These are phyloP conservation scores for Thunnus thynnus DNA, from an alignment of 2,113 vertebrate species.

Conservation along the genomic window DNA sequence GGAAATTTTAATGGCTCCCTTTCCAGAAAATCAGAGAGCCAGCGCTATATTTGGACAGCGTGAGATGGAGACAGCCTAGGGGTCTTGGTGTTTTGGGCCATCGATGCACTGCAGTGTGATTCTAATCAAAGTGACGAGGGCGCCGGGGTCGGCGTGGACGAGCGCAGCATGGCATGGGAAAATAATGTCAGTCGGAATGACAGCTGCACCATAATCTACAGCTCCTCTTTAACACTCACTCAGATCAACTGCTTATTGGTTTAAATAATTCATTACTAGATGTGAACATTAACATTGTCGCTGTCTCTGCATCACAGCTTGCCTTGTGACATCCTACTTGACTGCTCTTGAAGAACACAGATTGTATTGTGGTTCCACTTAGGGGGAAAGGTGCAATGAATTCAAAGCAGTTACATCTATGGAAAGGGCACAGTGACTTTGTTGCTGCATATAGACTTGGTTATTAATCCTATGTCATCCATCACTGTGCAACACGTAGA, in stretches of 20 bases:
- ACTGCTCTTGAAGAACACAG: constrained; percentile 50
- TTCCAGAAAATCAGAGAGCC: constrained; percentile 36
- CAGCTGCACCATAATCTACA: constrained; percentile 54
- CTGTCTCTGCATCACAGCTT: constrained; percentile 8
- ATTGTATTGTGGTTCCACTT: constrained; percentile 42
- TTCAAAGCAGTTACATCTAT: constrained; percentile 30
- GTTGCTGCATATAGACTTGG: neutral
- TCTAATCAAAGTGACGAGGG: constrained; percentile 66
- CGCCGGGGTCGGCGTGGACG: constrained; percentile 34
- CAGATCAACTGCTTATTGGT: constrained; percentile 59
- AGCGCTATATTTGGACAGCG: constrained; percentile 37
- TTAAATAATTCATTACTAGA: constrained; percentile 70
- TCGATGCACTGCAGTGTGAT: constrained; percentile 41
- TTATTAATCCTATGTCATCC: neutral
- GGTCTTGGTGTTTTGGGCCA: constrained; percentile 28
- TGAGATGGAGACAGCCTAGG: constrained; percentile 5
- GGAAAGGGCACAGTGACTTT: constrained; percentile 34
- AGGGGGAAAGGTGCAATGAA: constrained; percentile 5
- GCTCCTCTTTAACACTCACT: constrained; percentile 55
- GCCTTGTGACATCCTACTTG: constrained; percentile 45
- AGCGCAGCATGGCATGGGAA: constrained; percentile 26
- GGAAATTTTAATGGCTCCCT: constrained; percentile 27
- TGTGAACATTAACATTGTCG: constrained; percentile 47
- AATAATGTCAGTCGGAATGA: constrained; percentile 38
- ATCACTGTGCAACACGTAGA: neutral